Conservation (phyloP, 2,888 invertebrate species). For the Ethmia dodecea region DNA sequence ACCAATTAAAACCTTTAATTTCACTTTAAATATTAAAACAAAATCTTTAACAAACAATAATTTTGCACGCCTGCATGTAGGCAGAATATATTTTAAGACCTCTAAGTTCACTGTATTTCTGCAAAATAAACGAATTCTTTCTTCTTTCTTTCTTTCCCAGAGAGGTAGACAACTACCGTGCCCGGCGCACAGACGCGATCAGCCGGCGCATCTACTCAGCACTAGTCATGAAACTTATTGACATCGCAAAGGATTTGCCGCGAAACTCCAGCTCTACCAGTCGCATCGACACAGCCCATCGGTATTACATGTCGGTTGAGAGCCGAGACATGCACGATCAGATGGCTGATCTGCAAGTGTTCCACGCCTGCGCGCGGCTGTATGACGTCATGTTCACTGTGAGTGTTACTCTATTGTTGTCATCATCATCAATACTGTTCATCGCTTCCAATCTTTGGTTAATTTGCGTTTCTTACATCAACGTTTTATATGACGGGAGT, state of each 20-base stretch:
- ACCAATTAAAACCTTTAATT: not conserved
- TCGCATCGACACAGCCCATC: conserved; percentile 56
- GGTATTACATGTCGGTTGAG: conserved; percentile 59
- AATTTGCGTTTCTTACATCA: too few species aligned
- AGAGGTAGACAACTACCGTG: conserved; percentile 62
- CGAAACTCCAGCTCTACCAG: conserved; percentile 34
- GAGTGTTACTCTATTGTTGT: conserved; percentile 12
- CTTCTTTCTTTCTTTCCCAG: too few species aligned
- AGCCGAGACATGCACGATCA: conserved; percentile 56
- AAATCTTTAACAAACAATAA: too few species aligned
- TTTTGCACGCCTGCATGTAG: too few species aligned
- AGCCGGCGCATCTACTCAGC: conserved; percentile 61
- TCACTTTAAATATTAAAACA: too few species aligned
- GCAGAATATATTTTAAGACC: too few species aligned
- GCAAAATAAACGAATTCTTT: too few species aligned
- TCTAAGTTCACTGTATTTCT: too few species aligned
- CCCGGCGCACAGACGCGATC: conserved; percentile 59
- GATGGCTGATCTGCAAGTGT: conserved; percentile 63
- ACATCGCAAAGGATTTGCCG: conserved; percentile 63
- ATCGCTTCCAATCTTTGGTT: too few species aligned
- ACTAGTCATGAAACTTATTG: conserved; percentile 63
- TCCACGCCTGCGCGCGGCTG: conserved; percentile 52
- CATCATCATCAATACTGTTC: not conserved
- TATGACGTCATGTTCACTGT: conserved; percentile 61
- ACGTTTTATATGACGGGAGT: too few species aligned